Evolutionary conservation across 1,140 invertebrate genomes (phyloP).

Genomic region (Mesaphorura yosii): DNA sequence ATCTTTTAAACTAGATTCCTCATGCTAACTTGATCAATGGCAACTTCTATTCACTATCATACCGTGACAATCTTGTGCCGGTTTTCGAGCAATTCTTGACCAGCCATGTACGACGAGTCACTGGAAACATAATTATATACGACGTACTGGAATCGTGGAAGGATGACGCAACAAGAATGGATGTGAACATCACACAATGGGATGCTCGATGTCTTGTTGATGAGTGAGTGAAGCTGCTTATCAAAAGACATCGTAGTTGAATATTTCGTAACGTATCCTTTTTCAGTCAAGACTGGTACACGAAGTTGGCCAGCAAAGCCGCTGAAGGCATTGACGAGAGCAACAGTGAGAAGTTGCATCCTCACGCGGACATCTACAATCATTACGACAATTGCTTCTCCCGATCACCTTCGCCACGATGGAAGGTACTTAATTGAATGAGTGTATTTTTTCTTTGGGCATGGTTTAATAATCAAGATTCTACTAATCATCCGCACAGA

Average conservation of each 20-base stretch:
- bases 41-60: slow-evolving; percentile 14
- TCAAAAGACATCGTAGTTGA: neutral
- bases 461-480: no score
- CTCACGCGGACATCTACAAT: slow-evolving; percentile 13
- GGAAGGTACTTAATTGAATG: neutral
- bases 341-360: neutral
- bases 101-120: slow-evolving; percentile 9
- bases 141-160: slow-evolving; percentile 13
- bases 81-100: slow-evolving; percentile 27
- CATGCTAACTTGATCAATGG: slow-evolving; percentile 7
- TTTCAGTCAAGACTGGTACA: neutral
- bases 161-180: neutral
- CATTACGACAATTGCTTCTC: slow-evolving; percentile 17
- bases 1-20: slow-evolving; percentile 8
- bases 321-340: neutral
- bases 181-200: neutral
- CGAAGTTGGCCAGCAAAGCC: neutral
- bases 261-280: neutral
- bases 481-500: no score
- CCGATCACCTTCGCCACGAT: neutral
- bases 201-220: slow-evolving; percentile 10
- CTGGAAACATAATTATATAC: slow-evolving; percentile 23
- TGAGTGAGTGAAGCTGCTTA: slow-evolving; percentile 4
- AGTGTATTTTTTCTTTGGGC: no score
- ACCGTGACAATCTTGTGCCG: slow-evolving; percentile 11